Evolutionary conservation across 1,140 invertebrate species (phyloP).

Genomic region (Eupristina koningsbergeri): DNA sequence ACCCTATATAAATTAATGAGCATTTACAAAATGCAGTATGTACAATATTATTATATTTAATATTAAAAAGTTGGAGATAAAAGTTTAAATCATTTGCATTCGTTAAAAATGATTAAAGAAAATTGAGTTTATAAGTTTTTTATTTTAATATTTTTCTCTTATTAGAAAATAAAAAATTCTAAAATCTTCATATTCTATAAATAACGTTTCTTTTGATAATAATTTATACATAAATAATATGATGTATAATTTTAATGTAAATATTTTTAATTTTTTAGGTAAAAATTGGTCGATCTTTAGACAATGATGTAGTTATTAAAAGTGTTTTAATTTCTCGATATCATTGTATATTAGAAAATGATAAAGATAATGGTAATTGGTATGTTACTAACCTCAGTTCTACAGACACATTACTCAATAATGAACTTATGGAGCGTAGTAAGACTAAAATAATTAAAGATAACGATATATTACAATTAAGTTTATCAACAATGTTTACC

Average conservation of each 20-base stretch:
- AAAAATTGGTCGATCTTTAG: conserved; percentile 70
- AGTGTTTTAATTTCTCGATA: conserved; percentile 73
- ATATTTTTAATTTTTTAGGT: conserved; percentile 66
- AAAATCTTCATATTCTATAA: too few relatives aligned
- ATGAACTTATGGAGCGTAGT: conserved; percentile 64
- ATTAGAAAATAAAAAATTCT: too few relatives aligned
- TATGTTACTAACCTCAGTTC: conserved; percentile 71
- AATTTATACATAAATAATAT: too few relatives aligned
- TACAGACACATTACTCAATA: conserved; percentile 72
- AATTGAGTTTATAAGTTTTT: too few relatives aligned
- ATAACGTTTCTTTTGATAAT: too few relatives aligned
- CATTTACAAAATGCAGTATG: too few relatives aligned
- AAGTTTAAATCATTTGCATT: too few relatives aligned
- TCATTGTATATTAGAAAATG: conserved; percentile 72
- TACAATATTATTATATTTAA: too few relatives aligned
- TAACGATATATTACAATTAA: conserved; percentile 73
- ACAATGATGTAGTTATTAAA: conserved; percentile 71
- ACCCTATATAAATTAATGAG: too few relatives aligned
- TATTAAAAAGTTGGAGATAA: too few relatives aligned
- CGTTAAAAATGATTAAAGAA: too few relatives aligned
- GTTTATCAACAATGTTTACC: conserved; percentile 67
- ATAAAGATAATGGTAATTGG: conserved; percentile 62
- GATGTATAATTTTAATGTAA: background rate
- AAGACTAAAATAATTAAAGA: conserved; percentile 60
- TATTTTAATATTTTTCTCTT: too few relatives aligned